These are phyloP conservation scores for Sebastes diploproa DNA, from an alignment of 2,797 vertebrate genomes.

Conservation along the genomic window DNA sequence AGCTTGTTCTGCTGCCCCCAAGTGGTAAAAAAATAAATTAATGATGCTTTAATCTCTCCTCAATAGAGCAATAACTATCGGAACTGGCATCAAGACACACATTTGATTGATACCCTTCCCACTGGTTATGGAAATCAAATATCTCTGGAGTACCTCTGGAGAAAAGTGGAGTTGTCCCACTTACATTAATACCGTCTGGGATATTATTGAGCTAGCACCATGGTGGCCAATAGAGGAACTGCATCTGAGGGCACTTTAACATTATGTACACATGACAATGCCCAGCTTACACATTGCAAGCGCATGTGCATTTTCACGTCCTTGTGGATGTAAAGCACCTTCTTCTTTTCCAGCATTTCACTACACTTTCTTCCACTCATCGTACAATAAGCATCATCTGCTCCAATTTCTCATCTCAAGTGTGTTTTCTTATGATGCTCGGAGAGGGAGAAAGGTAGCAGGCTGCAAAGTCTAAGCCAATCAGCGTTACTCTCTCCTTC, in stretches of 20 bases:
- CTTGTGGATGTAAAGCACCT: neutral
- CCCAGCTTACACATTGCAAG: neutral
- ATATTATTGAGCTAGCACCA: neutral
- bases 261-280: neutral
- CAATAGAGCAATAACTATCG: neutral
- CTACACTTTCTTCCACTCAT: neutral
- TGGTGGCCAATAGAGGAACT: slow-evolving; percentile 12
- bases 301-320: neutral
- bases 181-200: neutral
- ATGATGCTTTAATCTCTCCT: neutral
- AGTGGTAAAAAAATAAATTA: neutral
- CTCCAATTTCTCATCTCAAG: slow-evolving; percentile 15
- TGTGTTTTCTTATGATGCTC: neutral
- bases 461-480: slow-evolving; percentile 44
- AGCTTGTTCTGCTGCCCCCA: neutral
- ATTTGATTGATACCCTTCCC: neutral
- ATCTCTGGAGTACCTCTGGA: neutral
- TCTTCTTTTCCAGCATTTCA: slow-evolving; percentile 15
- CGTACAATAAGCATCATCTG: slow-evolving; percentile 12
- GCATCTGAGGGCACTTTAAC: neutral
- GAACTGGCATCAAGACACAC: neutral
- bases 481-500: slow-evolving; percentile 42
- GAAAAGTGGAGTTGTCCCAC: neutral
- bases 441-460: slow-evolving; percentile 34
- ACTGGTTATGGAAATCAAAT: neutral